Evolutionary conservation across 2,113 vertebrate genomes (phyloP), one percentile per base, ranked within the genome.

Genomic region (Eurystomus gularis): DNA sequence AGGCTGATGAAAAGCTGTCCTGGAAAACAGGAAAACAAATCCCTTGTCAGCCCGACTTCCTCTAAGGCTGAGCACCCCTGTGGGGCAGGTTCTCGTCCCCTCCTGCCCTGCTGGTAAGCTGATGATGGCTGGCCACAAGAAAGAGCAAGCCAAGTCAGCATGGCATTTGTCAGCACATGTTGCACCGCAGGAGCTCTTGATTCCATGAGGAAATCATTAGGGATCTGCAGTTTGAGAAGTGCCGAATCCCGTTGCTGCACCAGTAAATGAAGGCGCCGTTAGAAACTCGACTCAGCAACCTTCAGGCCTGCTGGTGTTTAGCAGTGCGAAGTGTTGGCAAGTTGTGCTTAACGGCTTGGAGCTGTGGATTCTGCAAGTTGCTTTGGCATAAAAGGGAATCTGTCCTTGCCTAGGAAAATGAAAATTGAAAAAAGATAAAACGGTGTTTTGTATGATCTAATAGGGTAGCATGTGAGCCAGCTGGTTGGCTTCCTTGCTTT

Each of bases 231-330:
- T 35, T 60, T 31, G 77, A 71, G 55, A 88, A 79, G 66, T n/a
- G 83, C 83, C 25, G 20, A 39, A 51, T 61, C 51, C 1, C 1
- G 1, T 75, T 66, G 51, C 58, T 80, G 49, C 85, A 66, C 23
- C 39, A 29, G 26, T 79, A 40, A 87, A 14, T 11, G 58, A 42
- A 77, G 68, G 75, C 46, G 15, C n/a, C 23, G 5, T 83, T 66
- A 78, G 80, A 35, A 88, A 75, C 51, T 88, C 33, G 68, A 55
- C 85, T 91, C 77, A 64, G 66, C 37, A 49, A 13, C 55, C 55
- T 44, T 79, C 62, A 37, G 70, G 46, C 35, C 33, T 58, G 85
- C 68, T 86, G 16, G 57, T 83, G 44, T 78, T 94, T 33, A 88
- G 76, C 57, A 55, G 60, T 13, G 76, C 29, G 33, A 46, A 82